These are phyloP conservation scores for Leucopsar rothschildi DNA, from an alignment of 2,113 vertebrate genomes.

Conservation along the genomic window DNA sequence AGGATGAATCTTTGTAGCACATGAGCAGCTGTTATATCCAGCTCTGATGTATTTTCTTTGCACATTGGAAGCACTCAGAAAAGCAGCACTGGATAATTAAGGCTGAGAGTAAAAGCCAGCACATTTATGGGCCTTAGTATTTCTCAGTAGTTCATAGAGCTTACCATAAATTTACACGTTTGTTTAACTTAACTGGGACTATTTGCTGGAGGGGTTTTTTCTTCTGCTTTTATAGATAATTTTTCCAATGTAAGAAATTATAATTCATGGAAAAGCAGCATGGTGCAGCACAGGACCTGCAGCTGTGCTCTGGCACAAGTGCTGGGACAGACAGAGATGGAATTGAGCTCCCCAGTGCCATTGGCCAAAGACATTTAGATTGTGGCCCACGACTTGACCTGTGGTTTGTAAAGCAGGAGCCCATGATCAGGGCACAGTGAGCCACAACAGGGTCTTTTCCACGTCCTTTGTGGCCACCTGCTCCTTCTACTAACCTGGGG, in stretches of 20 bases:
- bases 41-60: not conserved
- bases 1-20: not conserved
- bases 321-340: not conserved
- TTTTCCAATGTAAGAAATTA: not conserved
- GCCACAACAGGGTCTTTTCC: not conserved
- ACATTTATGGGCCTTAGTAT: conserved; percentile 6
- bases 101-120: conserved; percentile 21
- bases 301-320: not conserved
- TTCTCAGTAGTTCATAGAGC: not conserved
- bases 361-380: not conserved
- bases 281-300: not conserved
- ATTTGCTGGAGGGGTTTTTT: not conserved
- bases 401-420: not conserved
- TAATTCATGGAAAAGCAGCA: not conserved
- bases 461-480: not conserved
- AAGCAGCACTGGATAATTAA: conserved; percentile 25
- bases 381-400: not conserved
- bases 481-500: not conserved
- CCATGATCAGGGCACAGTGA: not conserved
- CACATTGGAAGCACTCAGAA: not conserved
- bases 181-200: not conserved
- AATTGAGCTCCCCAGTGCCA: not conserved
- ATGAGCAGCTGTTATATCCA: not conserved
- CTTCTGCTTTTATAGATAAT: not conserved
- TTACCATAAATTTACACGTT: not conserved